These are phyloP conservation scores for Sisor rabdophorus DNA, from an alignment of 2,113 vertebrate species.

Conservation along the genomic window DNA sequence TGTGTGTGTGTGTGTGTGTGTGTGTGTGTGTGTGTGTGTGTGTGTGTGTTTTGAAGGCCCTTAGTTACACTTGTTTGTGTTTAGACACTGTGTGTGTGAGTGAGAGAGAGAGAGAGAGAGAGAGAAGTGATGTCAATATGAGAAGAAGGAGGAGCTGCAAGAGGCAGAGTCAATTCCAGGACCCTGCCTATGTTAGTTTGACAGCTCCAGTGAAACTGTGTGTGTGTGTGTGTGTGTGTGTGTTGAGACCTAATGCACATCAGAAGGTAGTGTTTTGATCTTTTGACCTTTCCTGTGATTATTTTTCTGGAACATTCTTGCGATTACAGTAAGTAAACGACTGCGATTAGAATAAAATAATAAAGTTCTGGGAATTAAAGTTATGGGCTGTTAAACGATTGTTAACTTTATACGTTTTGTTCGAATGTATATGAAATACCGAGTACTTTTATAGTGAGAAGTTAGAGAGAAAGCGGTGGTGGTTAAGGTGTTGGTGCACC, in stretches of 20 bases:
- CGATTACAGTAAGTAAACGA: not conserved
- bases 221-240: not conserved
- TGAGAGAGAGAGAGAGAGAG: not conserved
- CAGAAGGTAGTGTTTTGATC: not conserved
- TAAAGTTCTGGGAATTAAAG: not conserved
- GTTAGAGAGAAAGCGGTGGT: no score
- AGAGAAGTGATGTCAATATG: not conserved
- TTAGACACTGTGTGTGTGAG: not conserved
- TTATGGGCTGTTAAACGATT: no score
- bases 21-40: not conserved
- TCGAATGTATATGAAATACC: no score
- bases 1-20: not conserved
- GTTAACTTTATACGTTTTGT: no score
- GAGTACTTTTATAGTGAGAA: no score
- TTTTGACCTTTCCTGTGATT: not conserved
- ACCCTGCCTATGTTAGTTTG: constrained; percentile 49
- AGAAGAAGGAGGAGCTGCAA: not conserved
- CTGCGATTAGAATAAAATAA: not conserved
- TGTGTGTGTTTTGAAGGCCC: not conserved
- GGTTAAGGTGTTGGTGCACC: no score
- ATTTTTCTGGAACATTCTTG: not conserved
- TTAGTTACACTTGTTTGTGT: not conserved
- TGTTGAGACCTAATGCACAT: not conserved
- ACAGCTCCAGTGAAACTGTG: constrained; percentile 19
- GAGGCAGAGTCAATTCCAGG: not conserved